Percentiles rank a stretch among this genome's conserved stretches.
Conservation (phyloP, 1,140 invertebrate species). For the Heterodera carotae region DNA sequence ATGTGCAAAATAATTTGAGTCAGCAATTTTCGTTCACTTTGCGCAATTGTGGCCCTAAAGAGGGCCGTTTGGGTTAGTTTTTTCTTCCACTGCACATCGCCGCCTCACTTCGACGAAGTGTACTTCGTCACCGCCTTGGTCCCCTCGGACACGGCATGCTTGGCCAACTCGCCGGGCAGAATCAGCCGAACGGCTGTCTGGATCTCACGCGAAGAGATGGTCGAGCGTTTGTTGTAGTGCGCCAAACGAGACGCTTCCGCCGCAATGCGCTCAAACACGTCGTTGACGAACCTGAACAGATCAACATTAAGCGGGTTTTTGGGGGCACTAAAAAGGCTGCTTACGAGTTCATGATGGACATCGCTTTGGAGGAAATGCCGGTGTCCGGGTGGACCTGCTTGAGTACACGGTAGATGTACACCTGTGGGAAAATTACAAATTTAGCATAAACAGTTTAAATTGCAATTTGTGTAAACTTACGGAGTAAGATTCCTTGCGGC, state of each 20-base stretch:
- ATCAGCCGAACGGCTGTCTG: constrained; percentile 67
- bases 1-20: too few relatives aligned
- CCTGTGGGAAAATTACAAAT: constrained; percentile 16
- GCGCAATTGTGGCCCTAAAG: too few relatives aligned
- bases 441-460: too few relatives aligned
- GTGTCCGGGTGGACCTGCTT: constrained; percentile 62
- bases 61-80: constrained; percentile 41
- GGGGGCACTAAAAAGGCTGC: constrained; percentile 1
- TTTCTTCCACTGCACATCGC: neutral
- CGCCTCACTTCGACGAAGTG: constrained; percentile 68
- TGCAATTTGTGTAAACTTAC: neutral
- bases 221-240: constrained; percentile 67
- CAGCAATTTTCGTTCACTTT: too few relatives aligned
- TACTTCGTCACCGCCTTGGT: constrained; percentile 70
- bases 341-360: constrained; percentile 73
- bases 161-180: constrained; percentile 67
- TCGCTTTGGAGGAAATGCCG: constrained; percentile 70
- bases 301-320: too few relatives aligned
- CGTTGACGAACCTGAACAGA: constrained; percentile 70
- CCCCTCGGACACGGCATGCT: constrained; percentile 66
- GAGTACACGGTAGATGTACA: constrained; percentile 58
- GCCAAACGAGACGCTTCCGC: constrained; percentile 53
- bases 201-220: constrained; percentile 66
- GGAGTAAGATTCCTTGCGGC: constrained; percentile 64
- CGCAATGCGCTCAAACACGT: constrained; percentile 56